Base-by-base conservation (phyloP, 2,888 invertebrate species). In the Tinea semifulvella region DNA sequence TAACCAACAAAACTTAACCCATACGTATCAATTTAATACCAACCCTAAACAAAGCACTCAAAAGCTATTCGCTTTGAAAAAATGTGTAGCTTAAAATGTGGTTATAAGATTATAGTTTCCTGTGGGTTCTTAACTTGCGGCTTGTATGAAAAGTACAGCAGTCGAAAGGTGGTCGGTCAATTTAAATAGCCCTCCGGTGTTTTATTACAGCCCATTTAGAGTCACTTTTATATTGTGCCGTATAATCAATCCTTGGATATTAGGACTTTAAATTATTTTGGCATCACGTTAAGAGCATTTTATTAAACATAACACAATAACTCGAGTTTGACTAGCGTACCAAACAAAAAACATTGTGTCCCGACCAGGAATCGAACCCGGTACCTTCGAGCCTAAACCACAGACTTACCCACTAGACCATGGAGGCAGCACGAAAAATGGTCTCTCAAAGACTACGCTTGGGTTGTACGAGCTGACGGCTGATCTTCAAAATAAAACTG, bases 1-100 rank as follows among this genome's bases (percentile, higher is more conserved):
- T 54, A 53, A 40, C 48, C 16, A n/a, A 10, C 1, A 10, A 43
- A 36, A 22, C 25, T 22, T 20, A 13, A 27, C 42, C 5, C 31
- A 10, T 11, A 5, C 6, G 7, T 31, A 7, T 22, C 25, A 22
- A 22, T 8, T 22, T 8, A 7, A 22, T 22, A 5, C n/a, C 11
- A 26, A 26, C 26, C 26, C 26, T 26, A n/a, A 26, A 2, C 26
- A 26, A 26, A 26, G 7, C 26, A 2, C 26, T 10, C 7, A 31
- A 31, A 7, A 14, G 7, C 31, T 31, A 13, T 14, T 31, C 13
- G 31, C 7, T n/a, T 31, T 4, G 11, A 27, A 27, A 7, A 31
- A 31, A 31, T 31, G 31, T 31, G 11, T 31, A 13, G 14, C 31
- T 31, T 14, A 31, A 6, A n/a, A 11, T 31, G n/a, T n/a, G n/a